Evolutionary conservation across 1,140 invertebrate species (phyloP).

Genomic region (Apis cerana): DNA sequence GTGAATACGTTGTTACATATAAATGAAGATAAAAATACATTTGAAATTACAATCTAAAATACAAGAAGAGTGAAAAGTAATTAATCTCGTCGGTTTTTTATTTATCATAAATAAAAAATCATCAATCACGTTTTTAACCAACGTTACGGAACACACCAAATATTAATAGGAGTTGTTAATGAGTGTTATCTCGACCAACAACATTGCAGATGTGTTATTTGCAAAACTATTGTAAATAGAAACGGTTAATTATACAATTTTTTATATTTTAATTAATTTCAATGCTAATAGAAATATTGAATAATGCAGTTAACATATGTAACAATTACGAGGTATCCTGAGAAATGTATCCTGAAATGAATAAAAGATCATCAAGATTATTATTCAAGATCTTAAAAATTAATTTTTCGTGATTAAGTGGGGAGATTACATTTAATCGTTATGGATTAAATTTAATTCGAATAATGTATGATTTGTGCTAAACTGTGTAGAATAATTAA

Average conservation of each 20-base stretch:
- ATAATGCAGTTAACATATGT: too few species aligned
- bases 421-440: not conserved
- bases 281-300: not conserved
- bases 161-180: not conserved
- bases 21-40: not conserved
- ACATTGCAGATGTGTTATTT: not conserved
- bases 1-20: not conserved
- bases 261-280: not conserved
- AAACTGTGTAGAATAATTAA: constrained; percentile 44
- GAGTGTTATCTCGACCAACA: not conserved
- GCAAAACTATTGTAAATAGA: not conserved
- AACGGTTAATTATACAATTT: not conserved
- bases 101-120: not conserved
- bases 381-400: not conserved
- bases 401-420: not conserved
- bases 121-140: not conserved
- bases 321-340: too few species aligned
- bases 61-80: not conserved
- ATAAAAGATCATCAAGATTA: too few species aligned
- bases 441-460: not conserved
- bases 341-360: too few species aligned
- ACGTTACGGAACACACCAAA: not conserved
- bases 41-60: not conserved
- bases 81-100: not conserved
- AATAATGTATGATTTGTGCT: not conserved